Evolutionary conservation across 2,888 invertebrate species (phyloP), one percentile per base, ranked within the genome.

Genomic region (Brenthis ino): DNA sequence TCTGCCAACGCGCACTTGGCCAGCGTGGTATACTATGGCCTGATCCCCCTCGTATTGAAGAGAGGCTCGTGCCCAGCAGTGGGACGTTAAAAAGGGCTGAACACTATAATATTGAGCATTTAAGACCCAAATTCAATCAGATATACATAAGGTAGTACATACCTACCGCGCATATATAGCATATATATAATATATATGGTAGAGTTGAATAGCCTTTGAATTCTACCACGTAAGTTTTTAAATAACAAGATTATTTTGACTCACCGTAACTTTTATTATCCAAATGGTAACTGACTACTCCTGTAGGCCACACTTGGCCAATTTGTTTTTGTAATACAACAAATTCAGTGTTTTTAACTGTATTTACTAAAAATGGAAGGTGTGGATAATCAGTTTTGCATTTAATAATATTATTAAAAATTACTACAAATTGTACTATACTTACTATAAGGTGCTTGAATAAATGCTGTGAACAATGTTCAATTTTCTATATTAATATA

Each of bases 201-300:
- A 28, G 3, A 28, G 28, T 28, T 28, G 28, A 28, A 28, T 28
- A 28, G 28, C 28, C 28, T 28, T 28, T 28, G 4, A 28, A 28
- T 28, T 28, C 28, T 28, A 28, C 28, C 4, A 28, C 28, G 28
- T 28, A 3, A 28, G 5, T 28, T 28, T 28, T 28, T 28, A 28
- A 28, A 28, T 4, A 28, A 28, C 4, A 28, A 28, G 28, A 28
- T 28, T 51, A 63, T 47, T 60, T 5, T 20, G 24, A 68, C 72
- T 76, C 70, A 79, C 79, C 78, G 64, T 78, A 79, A 57, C 64
- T 69, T 8, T 67, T 20, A 12, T 58, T 68, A 58, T 79, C 76
- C 14, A 79, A 68, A 60, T 71, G 72, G 63, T 77, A 79, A 6
- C 69, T 70, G 37, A 79, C 67, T 24, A 79, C 65, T 33, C 79